Conservation (phyloP, 1,140 invertebrate species). For the roundworm (Caenorhabditis elegans) region DNA sequence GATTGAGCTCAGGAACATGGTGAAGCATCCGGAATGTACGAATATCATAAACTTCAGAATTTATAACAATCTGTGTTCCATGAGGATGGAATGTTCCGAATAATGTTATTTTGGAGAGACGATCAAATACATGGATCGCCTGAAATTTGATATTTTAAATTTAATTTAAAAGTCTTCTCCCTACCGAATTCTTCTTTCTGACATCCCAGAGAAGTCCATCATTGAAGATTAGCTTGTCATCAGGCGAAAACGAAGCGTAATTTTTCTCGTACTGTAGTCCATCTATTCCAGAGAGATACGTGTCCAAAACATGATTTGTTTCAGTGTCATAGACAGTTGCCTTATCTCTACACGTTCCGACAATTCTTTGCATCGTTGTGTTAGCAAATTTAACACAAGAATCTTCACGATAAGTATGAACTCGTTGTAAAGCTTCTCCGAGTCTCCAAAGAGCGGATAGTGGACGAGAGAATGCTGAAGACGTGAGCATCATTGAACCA, state of each 20-base stretch:
- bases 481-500: constrained; percentile 80
- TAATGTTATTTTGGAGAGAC: constrained; percentile 83
- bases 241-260: constrained; percentile 86
- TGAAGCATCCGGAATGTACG: constrained; percentile 88
- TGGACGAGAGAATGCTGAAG: constrained; percentile 79
- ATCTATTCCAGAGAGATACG: constrained; percentile 76
- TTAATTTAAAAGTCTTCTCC: neutral
- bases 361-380: constrained; percentile 78
- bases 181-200: constrained; percentile 69
- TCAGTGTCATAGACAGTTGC: constrained; percentile 79
- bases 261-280: constrained; percentile 91
- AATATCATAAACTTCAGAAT: constrained; percentile 82
- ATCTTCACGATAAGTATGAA: constrained; percentile 77
- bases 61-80: constrained; percentile 73
- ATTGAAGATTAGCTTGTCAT: constrained; percentile 87
- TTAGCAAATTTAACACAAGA: constrained; percentile 90
- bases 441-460: constrained; percentile 84
- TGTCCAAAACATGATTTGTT: constrained; percentile 77
- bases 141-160: neutral
- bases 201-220: constrained; percentile 97
- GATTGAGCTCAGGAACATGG: constrained; percentile 86
- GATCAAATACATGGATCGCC: constrained; percentile 91
- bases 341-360: constrained; percentile 68
- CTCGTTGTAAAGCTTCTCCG: constrained; percentile 74
- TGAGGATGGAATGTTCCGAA: constrained; percentile 97